These are phyloP conservation scores for Caenorhabditis doughertyi DNA, from an alignment of 2,888 invertebrate genomes.

Conservation along the genomic window DNA sequence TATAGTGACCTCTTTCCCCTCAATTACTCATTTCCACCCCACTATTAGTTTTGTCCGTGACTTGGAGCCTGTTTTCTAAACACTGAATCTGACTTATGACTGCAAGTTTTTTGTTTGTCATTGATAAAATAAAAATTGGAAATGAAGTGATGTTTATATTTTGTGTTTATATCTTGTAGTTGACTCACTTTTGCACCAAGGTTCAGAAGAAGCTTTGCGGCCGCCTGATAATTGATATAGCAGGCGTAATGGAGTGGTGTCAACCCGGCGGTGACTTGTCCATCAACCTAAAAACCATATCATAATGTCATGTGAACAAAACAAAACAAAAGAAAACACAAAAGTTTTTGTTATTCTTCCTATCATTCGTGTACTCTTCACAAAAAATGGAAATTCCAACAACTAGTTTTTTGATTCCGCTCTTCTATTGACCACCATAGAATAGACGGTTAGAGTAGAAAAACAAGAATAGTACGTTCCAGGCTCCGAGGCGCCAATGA, in stretches of 20 bases:
- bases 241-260: slow-evolving; percentile 94
- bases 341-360: neutral
- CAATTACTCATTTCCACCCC: slow-evolving; percentile 35
- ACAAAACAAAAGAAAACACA: too few relatives aligned
- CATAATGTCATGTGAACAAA: too few relatives aligned
- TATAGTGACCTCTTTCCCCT: slow-evolving; percentile 6
- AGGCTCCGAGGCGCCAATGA: slow-evolving; percentile 40
- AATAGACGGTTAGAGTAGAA: slow-evolving; percentile 2
- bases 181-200: slow-evolving; percentile 84
- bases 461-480: slow-evolving; percentile 47
- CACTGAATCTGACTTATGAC: slow-evolving; percentile 32
- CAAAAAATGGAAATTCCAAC: too few relatives aligned
- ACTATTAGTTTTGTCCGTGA: slow-evolving; percentile 48
- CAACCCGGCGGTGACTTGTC: slow-evolving; percentile 91
- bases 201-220: slow-evolving; percentile 89
- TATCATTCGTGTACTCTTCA: neutral
- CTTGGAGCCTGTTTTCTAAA: slow-evolving; percentile 45
- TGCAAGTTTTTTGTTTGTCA: slow-evolving; percentile 39
- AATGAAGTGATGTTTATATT: neutral
- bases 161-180: slow-evolving; percentile 21
- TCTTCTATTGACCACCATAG: slow-evolving; percentile 33
- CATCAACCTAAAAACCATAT: slow-evolving; percentile 86
- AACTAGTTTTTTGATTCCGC: slow-evolving; percentile 24
- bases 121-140: slow-evolving; percentile 29
- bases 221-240: slow-evolving; percentile 89